Evolutionary conservation across 2,888 invertebrate species (phyloP).

Genomic region (Nephrotoma appendiculata): DNA sequence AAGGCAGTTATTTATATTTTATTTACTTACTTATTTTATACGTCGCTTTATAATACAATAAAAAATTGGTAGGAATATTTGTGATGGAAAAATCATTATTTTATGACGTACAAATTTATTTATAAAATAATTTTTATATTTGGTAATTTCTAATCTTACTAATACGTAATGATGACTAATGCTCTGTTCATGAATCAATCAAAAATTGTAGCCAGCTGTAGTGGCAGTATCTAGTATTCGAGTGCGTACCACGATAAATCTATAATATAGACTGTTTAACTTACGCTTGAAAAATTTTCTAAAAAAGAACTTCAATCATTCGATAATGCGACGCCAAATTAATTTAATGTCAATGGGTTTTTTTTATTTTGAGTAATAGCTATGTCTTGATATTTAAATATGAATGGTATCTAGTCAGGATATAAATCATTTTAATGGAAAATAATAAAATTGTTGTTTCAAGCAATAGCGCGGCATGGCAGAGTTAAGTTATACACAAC

Average conservation of each 20-base stretch:
- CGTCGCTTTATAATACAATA: not conserved
- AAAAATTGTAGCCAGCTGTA: not conserved
- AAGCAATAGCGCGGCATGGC: too few species aligned
- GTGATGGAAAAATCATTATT: not conserved
- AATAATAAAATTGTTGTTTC: too few species aligned
- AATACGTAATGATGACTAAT: not conserved
- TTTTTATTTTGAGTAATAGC: not conserved
- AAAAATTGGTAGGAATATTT: not conserved
- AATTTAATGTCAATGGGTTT: not conserved
- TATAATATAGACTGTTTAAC: not conserved
- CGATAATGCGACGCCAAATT: not conserved
- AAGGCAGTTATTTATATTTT: not conserved
- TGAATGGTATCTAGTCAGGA: not conserved
- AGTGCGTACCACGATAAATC: not conserved
- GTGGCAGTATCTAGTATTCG: not conserved
- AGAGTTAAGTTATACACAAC: too few species aligned
- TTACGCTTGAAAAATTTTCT: not conserved
- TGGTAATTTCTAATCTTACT: not conserved
- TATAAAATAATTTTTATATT: not conserved
- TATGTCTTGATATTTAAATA: not conserved
- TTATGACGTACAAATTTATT: not conserved
- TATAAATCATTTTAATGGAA: not conserved
- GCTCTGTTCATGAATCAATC: not conserved
- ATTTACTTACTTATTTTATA: not conserved
- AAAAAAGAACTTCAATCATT: not conserved